A percentile compares a stretch with the other conserved stretches of the same genome.
phyloP scores from a whole-genome alignment of 2,888 invertebrate genomes.

The Cheiracanthium punctorium region DNA sequence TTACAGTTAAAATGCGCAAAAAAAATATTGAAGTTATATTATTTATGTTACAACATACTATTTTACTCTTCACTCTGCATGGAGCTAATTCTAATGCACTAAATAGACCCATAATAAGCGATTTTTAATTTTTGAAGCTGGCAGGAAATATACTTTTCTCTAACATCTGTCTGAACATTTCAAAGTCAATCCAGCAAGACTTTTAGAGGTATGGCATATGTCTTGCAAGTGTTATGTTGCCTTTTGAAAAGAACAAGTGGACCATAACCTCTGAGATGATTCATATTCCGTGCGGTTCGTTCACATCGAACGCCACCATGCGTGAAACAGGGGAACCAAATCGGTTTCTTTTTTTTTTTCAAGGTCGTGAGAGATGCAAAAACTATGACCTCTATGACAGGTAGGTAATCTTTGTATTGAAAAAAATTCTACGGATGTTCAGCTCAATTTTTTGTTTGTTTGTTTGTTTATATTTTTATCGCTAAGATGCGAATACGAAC shows the following conservation, averaged over 20 bases:
- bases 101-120: no score
- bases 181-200: neutral
- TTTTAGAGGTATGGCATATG: neutral
- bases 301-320: constrained; percentile 28
- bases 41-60: no score
- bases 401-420: neutral
- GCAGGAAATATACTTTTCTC: no score
- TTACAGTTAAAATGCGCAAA: no score
- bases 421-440: neutral
- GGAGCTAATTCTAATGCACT: no score
- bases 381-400: neutral
- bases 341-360: neutral
- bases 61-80: no score
- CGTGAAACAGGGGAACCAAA: constrained; percentile 11
- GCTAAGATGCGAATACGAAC: no score
- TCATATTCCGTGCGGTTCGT: constrained; percentile 15
- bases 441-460: no score
- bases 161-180: neutral
- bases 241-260: neutral
- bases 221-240: constrained; percentile 1
- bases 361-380: constrained; percentile 23
- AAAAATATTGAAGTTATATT: no score
- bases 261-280: constrained; percentile 1
- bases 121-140: no score
- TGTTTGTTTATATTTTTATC: no score